These are phyloP conservation scores for Sebastes steindachneri DNA, from an alignment of 2,797 vertebrate species.

Conservation along the genomic window DNA sequence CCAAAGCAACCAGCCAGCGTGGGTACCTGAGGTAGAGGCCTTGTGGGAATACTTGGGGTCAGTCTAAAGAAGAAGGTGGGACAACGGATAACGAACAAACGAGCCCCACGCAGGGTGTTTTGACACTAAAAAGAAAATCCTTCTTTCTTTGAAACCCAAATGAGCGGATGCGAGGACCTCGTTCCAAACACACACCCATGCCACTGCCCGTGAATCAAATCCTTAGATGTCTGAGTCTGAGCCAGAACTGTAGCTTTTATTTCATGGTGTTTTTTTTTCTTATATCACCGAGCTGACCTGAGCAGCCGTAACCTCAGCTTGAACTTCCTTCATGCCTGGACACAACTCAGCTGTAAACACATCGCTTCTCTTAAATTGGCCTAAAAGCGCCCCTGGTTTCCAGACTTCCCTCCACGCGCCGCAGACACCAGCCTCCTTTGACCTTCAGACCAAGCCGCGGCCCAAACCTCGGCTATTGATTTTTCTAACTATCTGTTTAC, in stretches of 20 bases:
- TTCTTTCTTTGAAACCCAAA: constrained; percentile 81
- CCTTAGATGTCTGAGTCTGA: constrained; percentile 39
- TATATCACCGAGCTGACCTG: constrained; percentile 11
- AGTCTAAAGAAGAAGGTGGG: constrained; percentile 33
- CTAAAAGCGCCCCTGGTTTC: constrained; percentile 65
- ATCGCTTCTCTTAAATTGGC: constrained; percentile 67
- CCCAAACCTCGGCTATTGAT: constrained; percentile 78
- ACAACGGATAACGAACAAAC: constrained; percentile 56
- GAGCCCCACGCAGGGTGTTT: constrained; percentile 38
- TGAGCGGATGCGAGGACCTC: constrained; percentile 64
- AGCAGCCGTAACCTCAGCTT: constrained; percentile 48
- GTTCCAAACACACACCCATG: constrained; percentile 21
- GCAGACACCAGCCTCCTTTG: constrained; percentile 61
- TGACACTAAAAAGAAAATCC: constrained; percentile 66
- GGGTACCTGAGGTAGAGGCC: constrained; percentile 33
- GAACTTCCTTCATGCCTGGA: constrained; percentile 65
- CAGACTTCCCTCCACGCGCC: constrained; percentile 47
- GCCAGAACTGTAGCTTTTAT: constrained; percentile 27
- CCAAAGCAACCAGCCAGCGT: constrained; percentile 41
- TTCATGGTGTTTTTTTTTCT: background rate
- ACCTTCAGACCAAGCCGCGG: constrained; percentile 70
- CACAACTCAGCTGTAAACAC: constrained; percentile 64
- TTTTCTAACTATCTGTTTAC: constrained; percentile 84
- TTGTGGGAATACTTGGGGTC: constrained; percentile 67
- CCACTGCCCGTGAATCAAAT: constrained; percentile 50